Base-by-base conservation (phyloP, 2,888 invertebrate species). In the Leptothorax acervorum region DNA sequence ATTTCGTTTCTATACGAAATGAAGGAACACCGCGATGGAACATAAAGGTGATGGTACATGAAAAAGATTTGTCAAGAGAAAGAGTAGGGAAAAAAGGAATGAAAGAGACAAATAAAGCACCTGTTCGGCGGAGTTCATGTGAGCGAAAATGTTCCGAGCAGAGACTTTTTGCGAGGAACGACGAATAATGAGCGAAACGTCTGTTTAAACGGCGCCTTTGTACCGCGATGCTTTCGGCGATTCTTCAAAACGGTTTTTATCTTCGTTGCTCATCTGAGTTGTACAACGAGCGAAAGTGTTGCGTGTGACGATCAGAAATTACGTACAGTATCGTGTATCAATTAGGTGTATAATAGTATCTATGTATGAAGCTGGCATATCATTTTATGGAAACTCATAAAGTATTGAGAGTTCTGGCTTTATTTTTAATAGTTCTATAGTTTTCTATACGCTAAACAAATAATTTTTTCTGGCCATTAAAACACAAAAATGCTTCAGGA, bases 131-230 rank as follows among this genome's bases (percentile, higher is more conserved):
- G 35, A 51, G 79, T 71, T 71, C 79, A 60, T 71, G 79, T 71
- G 39, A 81, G 71, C 71, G 79, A 81, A 79, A 79, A 81, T 81
- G 35, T 81, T 81, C 28, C 79, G 45, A 60, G 57, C 6, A 48
- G 35, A 48, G 48, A 79, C 48, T 81, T 81, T 81, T 71, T 79
- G 39, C 48, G 28, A 35, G 71, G 60, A 60, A 71, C 60, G 39
- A 12, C 60, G 55, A 81, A 81, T 81, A 81, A 81, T 71, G 79
- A 81, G 79, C 71, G 60, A 81, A 71, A 81, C 57, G 42, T 35
- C 71, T 60, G 60, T 79, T 79, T 79, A 71, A 79, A 71, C 48
- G 39, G 60, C 42, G 48, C 71, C 71, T 81, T 71, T 60, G 71
- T 71, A 60, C 28, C 23, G 18, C 60, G 60, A 48, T 48, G 55